phyloP scores from a whole-genome alignment of 1,140 invertebrate species.

The Apis dorsata region DNA sequence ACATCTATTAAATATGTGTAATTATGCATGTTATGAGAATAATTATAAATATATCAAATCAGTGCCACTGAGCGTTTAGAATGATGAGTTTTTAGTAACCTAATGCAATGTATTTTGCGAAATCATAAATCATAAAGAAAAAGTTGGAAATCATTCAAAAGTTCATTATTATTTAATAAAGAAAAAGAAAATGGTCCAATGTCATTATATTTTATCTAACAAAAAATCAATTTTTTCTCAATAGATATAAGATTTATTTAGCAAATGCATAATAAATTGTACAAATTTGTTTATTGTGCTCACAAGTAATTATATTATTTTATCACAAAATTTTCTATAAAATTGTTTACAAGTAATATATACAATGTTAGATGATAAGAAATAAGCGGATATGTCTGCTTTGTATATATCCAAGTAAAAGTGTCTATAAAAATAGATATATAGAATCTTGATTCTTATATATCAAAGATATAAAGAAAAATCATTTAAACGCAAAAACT shows the following conservation, averaged over 20 bases:
- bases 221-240: constrained; percentile 60
- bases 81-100: constrained; percentile 54
- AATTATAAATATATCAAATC: constrained; percentile 55
- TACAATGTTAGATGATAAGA: constrained; percentile 69
- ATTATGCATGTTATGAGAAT: constrained; percentile 42
- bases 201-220: constrained; percentile 30
- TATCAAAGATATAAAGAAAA: constrained; percentile 40
- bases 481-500: constrained; percentile 34
- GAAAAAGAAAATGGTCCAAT: constrained; percentile 35
- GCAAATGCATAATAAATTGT: constrained; percentile 78
- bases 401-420: constrained; percentile 59
- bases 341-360: constrained; percentile 76
- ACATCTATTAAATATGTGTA: constrained; percentile 43
- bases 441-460: constrained; percentile 54
- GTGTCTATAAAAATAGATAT: constrained; percentile 42
- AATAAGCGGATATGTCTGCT: constrained; percentile 48
- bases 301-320: constrained; percentile 76
- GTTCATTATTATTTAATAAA: constrained; percentile 9
- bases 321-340: constrained; percentile 79
- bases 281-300: constrained; percentile 79
- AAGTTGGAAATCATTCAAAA: constrained; percentile 1
- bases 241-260: constrained; percentile 71
- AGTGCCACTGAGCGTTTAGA: constrained; percentile 66
- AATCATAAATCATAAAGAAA: background rate
- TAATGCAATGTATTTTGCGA: constrained; percentile 40